Percentiles rank a stretch among this genome's conserved stretches.
phyloP scores from a whole-genome alignment of 2,113 vertebrate genomes.

The Muntiacus reevesi region DNA sequence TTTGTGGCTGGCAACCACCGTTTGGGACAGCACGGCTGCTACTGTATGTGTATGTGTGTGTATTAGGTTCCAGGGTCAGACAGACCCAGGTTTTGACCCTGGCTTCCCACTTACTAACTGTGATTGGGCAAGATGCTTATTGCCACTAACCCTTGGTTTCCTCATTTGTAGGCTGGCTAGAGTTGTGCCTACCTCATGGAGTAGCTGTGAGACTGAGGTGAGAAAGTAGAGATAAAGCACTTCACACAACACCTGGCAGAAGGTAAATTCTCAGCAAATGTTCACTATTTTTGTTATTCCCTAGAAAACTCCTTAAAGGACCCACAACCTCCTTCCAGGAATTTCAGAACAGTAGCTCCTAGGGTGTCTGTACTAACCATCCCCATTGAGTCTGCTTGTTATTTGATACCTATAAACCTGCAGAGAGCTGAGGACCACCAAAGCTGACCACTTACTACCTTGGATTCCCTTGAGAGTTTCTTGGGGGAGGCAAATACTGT shows the following conservation, averaged over 20 bases:
- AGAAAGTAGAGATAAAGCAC: not conserved
- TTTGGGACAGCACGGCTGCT: fast-evolving
- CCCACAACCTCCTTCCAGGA: too few relatives aligned
- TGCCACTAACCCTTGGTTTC: fast-evolving
- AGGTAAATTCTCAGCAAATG: too few relatives aligned
- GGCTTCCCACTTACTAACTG: not conserved
- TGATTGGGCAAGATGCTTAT: too few relatives aligned
- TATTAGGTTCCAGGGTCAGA: not conserved
- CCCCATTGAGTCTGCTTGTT: not conserved
- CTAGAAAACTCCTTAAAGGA: not conserved
- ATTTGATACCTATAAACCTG: not conserved
- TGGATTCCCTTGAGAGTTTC: not conserved
- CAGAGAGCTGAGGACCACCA: not conserved
- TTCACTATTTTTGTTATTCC: not conserved
- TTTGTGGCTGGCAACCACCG: fast-evolving
- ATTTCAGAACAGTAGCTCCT: not conserved
- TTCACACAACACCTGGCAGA: not conserved
- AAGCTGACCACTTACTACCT: not conserved
- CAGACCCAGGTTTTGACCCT: not conserved
- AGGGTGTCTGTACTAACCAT: not conserved
- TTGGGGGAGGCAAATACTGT: not conserved
- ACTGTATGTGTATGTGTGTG: not conserved
- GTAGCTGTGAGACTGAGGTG: not conserved
- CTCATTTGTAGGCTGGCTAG: not conserved
- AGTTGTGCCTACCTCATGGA: fast-evolving